Evolutionary conservation across 2,797 vertebrate species (phyloP), one percentile per base, ranked within the genome.

Genomic region (Megalops cyprinoides): DNA sequence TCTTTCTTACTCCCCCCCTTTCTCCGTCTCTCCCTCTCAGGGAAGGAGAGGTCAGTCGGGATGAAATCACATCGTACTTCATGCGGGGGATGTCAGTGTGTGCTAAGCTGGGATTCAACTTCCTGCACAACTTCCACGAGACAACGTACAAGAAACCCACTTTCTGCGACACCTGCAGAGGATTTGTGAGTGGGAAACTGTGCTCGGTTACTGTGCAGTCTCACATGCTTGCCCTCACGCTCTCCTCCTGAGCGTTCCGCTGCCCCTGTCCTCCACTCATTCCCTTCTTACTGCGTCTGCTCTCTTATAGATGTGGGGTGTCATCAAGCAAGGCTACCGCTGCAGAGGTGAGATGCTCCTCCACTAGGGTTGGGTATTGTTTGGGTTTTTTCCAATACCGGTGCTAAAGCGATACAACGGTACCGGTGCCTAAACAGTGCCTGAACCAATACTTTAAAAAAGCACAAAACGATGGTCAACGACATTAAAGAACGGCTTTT

Each of bases 251-350:
- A 46, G 4, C 46, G 44, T 46, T 46, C 34, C 15, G 56, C 15
- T 56, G 55, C n/a, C 20, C 4, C 23, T 74, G 25, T 23, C 7
- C 23, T 49, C 46, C 23, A 31, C 25, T 74, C 25, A 74, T 25
- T 14, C 44, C 3, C 15, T 2, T 15, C 15, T n/a, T 31, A 28
- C n/a, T 74, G 69, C 25, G 9, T 74, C 46, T 81, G 18, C 75
- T 85, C 79, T 77, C 34, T 86, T 87, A 0, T 84, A 98, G 97
- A 87, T 98, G 42, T 97, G 95, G 96, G 96, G 96, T 23, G 95
- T 97, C 87, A 95, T 93, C 87, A 98, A 97, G 84, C 95, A 96
- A 86, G 96, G 97, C 49, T 97, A 95, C 89, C 94, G 96, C 82
- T 97, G 96, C 86, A 95, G 90, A 92, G 96, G 97, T 98, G 84